Evolutionary conservation across 2,113 vertebrate species (phyloP).

Genomic region (Pyrgilauda ruficollis): DNA sequence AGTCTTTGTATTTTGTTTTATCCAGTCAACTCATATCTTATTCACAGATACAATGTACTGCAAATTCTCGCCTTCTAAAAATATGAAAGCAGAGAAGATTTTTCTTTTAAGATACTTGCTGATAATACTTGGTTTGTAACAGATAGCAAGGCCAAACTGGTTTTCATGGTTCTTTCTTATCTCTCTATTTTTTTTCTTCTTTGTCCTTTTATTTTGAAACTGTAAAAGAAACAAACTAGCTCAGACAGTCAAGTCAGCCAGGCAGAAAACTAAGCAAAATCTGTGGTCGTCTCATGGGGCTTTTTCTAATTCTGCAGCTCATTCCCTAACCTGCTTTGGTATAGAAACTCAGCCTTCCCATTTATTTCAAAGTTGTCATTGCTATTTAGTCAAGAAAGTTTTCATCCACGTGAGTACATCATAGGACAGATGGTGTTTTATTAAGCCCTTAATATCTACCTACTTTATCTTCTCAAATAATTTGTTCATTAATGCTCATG

Average conservation of each 20-base stretch:
- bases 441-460: background rate
- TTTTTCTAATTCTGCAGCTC: background rate
- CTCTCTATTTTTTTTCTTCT: background rate
- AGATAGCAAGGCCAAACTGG: background rate
- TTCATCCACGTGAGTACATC: background rate
- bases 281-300: background rate
- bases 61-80: background rate
- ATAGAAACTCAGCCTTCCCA: background rate
- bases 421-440: background rate
- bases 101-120: background rate
- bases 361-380: background rate
- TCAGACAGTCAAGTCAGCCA: background rate
- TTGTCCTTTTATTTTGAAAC: background rate
- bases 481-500: background rate
- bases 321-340: background rate
- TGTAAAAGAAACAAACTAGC: background rate
- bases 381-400: background rate
- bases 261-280: background rate
- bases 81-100: background rate
- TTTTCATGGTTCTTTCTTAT: background rate
- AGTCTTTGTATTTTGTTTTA: background rate
- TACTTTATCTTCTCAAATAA: background rate
- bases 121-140: background rate
- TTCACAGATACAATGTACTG: background rate
- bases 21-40: background rate